Percentiles rank a stretch among this genome's conserved stretches.
These are phyloP conservation scores for Platichthys stellatus DNA, from an alignment of 2,113 vertebrate genomes.

Conservation along the genomic window DNA sequence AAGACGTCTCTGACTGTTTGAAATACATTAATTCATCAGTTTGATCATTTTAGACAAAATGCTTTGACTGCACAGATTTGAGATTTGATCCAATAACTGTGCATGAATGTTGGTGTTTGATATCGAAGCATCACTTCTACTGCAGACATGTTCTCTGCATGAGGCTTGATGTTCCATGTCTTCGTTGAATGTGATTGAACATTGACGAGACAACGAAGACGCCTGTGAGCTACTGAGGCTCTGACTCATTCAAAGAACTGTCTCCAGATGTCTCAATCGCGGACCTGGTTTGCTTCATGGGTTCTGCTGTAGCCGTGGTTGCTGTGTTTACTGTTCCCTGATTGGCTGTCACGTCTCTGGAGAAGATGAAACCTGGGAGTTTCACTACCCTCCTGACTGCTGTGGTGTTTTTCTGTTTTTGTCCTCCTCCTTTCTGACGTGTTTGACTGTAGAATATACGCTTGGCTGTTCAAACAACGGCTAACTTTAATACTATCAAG, in stretches of 20 bases:
- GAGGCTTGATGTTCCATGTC: neutral
- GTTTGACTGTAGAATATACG: constrained; percentile 87
- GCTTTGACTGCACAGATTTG: neutral
- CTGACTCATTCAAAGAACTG: no score
- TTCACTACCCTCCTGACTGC: constrained; percentile 65
- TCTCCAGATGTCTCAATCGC: constrained; percentile 22
- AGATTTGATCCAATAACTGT: constrained; percentile 13
- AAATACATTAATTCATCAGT: neutral
- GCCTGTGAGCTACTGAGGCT: no score
- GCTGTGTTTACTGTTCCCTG: constrained; percentile 17
- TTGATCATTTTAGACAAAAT: neutral
- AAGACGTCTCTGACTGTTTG: neutral
- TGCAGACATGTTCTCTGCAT: constrained; percentile 4
- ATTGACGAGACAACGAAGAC: neutral
- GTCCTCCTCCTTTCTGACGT: constrained; percentile 26
- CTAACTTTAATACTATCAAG: constrained; percentile 99
- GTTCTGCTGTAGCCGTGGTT: neutral
- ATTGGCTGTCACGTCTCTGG: neutral
- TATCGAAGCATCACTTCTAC: neutral
- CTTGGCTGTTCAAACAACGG: constrained; percentile 93
- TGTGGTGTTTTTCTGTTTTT: constrained; percentile 63
- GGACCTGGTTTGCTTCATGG: neutral
- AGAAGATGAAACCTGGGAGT: constrained; percentile 20
- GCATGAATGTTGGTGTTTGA: constrained; percentile 38
- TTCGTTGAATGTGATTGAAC: constrained; percentile 13